These are phyloP conservation scores for Scytalopus superciliaris DNA, from an alignment of 2,113 vertebrate genomes.

Conservation along the genomic window DNA sequence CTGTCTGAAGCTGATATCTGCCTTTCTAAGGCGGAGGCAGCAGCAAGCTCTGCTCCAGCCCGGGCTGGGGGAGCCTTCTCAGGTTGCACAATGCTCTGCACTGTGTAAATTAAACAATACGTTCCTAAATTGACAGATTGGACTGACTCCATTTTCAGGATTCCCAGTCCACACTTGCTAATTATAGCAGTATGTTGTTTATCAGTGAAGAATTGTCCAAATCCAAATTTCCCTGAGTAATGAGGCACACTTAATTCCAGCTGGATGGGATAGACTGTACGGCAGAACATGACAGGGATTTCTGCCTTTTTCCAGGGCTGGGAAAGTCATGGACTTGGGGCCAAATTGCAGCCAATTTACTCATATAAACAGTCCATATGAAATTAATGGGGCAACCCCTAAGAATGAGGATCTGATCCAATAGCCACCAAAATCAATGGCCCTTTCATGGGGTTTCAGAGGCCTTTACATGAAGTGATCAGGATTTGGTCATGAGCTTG, in stretches of 20 bases:
- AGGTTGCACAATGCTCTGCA: not conserved
- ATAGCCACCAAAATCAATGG: not conserved
- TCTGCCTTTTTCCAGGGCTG: slow-evolving; percentile 17
- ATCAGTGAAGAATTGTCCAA: slow-evolving; percentile 49
- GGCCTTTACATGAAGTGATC: not conserved
- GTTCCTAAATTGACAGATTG: slow-evolving; percentile 34
- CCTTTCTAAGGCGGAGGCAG: not conserved
- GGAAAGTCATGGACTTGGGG: slow-evolving; percentile 22
- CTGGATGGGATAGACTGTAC: slow-evolving; percentile 24
- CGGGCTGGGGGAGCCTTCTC: not conserved
- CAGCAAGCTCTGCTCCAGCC: not conserved
- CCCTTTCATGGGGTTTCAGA: not conserved
- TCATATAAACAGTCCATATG: not conserved
- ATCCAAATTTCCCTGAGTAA: slow-evolving; percentile 66
- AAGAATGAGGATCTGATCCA: not conserved
- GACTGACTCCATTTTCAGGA: slow-evolving; percentile 47
- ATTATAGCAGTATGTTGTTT: slow-evolving; percentile 68
- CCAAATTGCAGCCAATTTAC: not conserved
- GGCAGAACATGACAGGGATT: slow-evolving; percentile 39
- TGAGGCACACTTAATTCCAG: slow-evolving; percentile 59
- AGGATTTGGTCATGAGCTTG: not conserved
- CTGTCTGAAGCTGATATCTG: not conserved
- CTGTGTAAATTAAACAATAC: slow-evolving; percentile 44
- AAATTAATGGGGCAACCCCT: not conserved
- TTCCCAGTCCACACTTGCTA: slow-evolving; percentile 51